Evolutionary conservation across 2,113 vertebrate species (phyloP).

Genomic region (Aegypius monachus): DNA sequence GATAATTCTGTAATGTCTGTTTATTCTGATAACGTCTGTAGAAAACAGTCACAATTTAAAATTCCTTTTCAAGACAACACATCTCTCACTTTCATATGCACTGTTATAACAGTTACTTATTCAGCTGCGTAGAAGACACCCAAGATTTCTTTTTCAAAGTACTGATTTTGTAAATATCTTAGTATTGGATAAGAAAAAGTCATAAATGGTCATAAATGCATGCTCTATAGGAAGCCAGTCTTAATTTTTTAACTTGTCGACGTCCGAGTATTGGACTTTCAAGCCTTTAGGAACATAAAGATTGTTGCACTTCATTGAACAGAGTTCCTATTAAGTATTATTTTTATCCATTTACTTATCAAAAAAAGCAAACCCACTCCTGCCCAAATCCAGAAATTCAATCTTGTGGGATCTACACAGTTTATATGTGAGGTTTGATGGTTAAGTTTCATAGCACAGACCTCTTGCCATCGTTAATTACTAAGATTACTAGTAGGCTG

Average conservation of each 20-base stretch:
- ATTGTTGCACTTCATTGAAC: not conserved
- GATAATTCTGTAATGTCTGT: not conserved
- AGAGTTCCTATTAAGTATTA: not conserved
- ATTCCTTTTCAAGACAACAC: not conserved
- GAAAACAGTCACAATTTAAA: not conserved
- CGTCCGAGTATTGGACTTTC: not conserved
- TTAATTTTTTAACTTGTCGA: not conserved
- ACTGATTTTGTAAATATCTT: not conserved
- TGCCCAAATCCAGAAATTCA: not conserved
- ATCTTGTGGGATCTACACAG: not conserved
- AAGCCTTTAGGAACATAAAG: not conserved
- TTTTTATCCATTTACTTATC: not conserved
- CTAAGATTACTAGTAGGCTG: not conserved
- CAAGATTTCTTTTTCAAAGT: not conserved
- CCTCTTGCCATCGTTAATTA: not conserved
- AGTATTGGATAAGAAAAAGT: not conserved
- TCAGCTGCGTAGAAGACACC: not conserved
- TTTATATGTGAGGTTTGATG: not conserved
- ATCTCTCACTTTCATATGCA: not conserved
- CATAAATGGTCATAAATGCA: not conserved
- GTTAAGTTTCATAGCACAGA: not conserved
- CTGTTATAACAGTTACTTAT: not conserved
- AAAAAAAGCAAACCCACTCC: not conserved
- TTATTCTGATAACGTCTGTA: not conserved
- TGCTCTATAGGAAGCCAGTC: not conserved